A percentile compares a stretch with the other conserved stretches of the same genome.
These are phyloP conservation scores for Zelleria hepariella DNA, from an alignment of 2,888 invertebrate genomes.

Conservation along the genomic window DNA sequence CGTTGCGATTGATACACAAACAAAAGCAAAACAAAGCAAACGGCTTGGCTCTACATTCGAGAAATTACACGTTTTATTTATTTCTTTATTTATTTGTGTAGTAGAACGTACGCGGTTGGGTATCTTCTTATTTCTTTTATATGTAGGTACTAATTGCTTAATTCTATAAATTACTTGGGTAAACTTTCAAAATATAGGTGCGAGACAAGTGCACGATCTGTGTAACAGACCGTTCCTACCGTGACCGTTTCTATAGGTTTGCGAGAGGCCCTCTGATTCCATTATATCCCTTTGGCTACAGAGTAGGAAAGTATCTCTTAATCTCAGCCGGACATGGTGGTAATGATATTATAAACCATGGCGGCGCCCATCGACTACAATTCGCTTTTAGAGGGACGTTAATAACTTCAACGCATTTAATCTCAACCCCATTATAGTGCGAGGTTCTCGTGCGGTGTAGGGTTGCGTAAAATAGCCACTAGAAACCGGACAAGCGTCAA, in stretches of 20 bases:
- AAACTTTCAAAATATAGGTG: no score
- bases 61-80: no score
- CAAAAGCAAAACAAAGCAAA: no score
- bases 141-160: no score
- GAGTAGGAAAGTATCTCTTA: slow-evolving; percentile 46
- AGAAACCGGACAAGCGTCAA: not conserved
- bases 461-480: slow-evolving; percentile 17
- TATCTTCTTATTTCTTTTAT: no score
- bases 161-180: no score
- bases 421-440: slow-evolving; percentile 47
- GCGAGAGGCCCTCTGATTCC: slow-evolving; percentile 31
- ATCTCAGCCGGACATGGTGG: slow-evolving; percentile 55
- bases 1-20: no score
- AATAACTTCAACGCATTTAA: slow-evolving; percentile 56
- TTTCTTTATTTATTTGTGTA: no score
- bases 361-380: slow-evolving; percentile 41
- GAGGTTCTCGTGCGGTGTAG: slow-evolving; percentile 26
- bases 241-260: not conserved
- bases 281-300: slow-evolving; percentile 24
- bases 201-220: no score
- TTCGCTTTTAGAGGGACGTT: slow-evolving; percentile 62
- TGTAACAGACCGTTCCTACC: not conserved
- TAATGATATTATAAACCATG: slow-evolving; percentile 61
- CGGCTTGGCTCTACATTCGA: no score
- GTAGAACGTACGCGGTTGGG: no score